Evolutionary conservation across 2,797 vertebrate species (phyloP).

Genomic region (Harpagifer antarcticus): DNA sequence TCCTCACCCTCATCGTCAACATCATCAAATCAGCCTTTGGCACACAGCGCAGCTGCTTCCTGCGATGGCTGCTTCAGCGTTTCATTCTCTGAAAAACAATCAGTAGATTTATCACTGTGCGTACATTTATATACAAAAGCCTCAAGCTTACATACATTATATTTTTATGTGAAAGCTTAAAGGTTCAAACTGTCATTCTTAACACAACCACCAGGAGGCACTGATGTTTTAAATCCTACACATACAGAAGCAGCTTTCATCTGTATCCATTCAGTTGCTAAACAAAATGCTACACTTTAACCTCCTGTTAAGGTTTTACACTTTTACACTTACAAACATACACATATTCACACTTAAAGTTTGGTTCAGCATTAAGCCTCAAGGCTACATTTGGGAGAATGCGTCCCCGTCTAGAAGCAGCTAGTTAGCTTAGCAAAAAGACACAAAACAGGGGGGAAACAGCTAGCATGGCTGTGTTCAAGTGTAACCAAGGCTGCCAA

Average conservation of each 20-base stretch:
- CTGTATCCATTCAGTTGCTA: not conserved
- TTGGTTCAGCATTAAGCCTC: not conserved
- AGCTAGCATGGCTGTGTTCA: too few relatives aligned
- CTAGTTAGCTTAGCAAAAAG: not conserved
- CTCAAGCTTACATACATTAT: not conserved
- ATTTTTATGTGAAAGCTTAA: not conserved
- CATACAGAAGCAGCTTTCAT: not conserved
- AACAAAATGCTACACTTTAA: not conserved
- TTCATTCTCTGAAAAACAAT: constrained; percentile 59
- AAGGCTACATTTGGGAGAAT: not conserved
- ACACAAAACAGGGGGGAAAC: not conserved
- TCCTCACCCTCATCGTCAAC: constrained; percentile 75
- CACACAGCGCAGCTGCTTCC: constrained; percentile 79
- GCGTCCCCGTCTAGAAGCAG: not conserved
- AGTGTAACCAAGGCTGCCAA: not conserved
- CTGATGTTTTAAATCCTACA: not conserved
- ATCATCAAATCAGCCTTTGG: constrained; percentile 77
- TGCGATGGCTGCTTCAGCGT: constrained; percentile 77
- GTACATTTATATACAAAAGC: not conserved
- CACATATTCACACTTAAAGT: not conserved
- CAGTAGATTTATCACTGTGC: not conserved
- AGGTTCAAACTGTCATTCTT: not conserved
- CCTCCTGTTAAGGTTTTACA: too few relatives aligned
- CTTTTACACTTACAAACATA: not conserved
- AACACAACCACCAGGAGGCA: not conserved